Conservation (phyloP, 2,888 invertebrate species). For the Tinea trinotella region DNA sequence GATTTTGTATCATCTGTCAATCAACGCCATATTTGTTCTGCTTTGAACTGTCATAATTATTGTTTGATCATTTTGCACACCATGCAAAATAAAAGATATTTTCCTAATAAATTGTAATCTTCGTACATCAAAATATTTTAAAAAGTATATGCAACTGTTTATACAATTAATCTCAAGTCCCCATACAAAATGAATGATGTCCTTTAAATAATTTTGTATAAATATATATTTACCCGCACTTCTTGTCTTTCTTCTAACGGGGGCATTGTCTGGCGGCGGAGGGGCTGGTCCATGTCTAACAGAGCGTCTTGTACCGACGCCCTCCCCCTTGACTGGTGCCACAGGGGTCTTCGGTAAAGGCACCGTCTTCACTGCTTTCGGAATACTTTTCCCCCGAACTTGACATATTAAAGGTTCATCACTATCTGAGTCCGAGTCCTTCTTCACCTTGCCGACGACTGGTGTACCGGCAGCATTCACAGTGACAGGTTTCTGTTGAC, state of each 20-base stretch:
- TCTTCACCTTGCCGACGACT: slow-evolving; percentile 60
- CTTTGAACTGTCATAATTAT: too few species aligned
- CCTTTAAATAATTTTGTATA: background rate
- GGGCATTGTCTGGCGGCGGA: slow-evolving; percentile 33
- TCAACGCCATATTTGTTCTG: too few species aligned
- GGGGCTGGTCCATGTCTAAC: slow-evolving; percentile 60
- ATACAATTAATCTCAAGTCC: too few species aligned
- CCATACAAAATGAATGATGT: too few species aligned
- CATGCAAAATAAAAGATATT: too few species aligned
- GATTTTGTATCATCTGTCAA: too few species aligned
- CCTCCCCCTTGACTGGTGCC: slow-evolving; percentile 38
- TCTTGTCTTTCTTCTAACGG: slow-evolving; percentile 75
- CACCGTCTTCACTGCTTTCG: slow-evolving; percentile 31
- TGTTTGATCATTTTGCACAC: too few species aligned
- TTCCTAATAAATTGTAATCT: too few species aligned
- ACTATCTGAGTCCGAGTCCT: slow-evolving; percentile 83
- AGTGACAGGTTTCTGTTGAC: slow-evolving; percentile 27
- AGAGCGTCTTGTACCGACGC: slow-evolving; percentile 70
- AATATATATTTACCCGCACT: slow-evolving; percentile 74
- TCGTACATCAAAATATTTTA: too few species aligned
- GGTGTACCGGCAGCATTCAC: slow-evolving; percentile 21
- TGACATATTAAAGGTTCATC: slow-evolving; percentile 86
- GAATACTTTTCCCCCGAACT: slow-evolving; percentile 65
- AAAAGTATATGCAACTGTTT: too few species aligned
- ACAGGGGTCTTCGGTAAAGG: slow-evolving; percentile 25